Evolutionary conservation across 23 tunicate species (phyloP).

Genomic region (Clavelina lepadiformis): DNA sequence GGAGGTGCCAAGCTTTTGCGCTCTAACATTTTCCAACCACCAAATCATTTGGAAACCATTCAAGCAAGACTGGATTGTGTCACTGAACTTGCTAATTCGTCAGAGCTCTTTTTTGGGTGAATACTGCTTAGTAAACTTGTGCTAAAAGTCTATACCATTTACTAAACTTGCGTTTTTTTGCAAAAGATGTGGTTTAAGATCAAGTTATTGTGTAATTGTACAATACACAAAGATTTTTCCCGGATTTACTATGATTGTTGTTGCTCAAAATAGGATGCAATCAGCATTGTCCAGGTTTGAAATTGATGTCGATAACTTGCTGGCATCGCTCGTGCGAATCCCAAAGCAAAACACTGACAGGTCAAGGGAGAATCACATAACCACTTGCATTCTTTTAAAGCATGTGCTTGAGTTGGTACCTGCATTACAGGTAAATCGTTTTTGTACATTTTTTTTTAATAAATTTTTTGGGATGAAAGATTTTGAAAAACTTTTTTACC

Average conservation of each 20-base stretch:
- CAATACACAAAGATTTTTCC: neutral
- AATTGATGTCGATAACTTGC: conserved; percentile 65
- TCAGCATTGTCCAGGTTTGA: conserved; percentile 56
- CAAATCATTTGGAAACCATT: conserved; percentile 65
- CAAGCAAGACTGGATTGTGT: conserved; percentile 64
- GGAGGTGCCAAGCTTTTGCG: conserved; percentile 74
- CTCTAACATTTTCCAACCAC: conserved; percentile 84
- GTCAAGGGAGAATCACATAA: conserved; percentile 50
- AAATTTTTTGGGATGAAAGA: neutral
- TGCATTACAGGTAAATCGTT: conserved; percentile 35
- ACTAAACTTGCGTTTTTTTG: too few species aligned
- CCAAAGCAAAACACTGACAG: conserved; percentile 73
- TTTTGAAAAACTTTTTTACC: neutral
- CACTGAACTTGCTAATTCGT: conserved; percentile 51
- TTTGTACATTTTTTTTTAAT: neutral
- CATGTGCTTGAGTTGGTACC: conserved; percentile 69
- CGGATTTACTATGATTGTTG: too few species aligned
- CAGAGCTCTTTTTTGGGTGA: conserved; percentile 72
- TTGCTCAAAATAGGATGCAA: conserved; percentile 55
- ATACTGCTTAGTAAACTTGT: neutral
- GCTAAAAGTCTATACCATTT: neutral
- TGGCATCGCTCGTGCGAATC: conserved; percentile 72
- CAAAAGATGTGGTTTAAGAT: too few species aligned
- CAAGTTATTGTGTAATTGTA: neutral
- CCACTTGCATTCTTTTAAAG: conserved; percentile 52